Conservation (phyloP, 2,113 vertebrate species). For the Epinephelus cyanopodus region DNA sequence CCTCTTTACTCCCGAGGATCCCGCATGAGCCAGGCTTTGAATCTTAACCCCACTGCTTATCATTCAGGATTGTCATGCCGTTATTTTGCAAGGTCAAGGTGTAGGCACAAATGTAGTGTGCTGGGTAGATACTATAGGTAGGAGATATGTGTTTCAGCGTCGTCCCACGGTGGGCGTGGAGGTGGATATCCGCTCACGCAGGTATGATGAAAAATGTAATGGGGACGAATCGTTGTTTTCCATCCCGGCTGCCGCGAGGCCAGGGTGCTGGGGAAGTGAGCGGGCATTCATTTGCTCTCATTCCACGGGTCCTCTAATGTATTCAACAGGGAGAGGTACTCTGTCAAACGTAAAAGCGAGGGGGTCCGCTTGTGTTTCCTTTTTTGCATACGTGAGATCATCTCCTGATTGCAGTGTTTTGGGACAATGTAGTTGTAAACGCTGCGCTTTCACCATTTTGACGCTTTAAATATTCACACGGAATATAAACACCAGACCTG, state of each 20-base stretch:
- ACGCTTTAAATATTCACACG: constrained; percentile 74
- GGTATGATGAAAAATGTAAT: constrained; percentile 76
- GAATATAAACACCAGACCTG: constrained; percentile 58
- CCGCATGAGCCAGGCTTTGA: constrained; percentile 14
- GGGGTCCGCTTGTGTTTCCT: constrained; percentile 51
- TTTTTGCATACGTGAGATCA: constrained; percentile 74
- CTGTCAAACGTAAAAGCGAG: constrained; percentile 72
- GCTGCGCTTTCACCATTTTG: constrained; percentile 52
- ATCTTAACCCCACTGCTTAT: constrained; percentile 43
- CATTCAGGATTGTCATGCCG: constrained; percentile 42
- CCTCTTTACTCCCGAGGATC: constrained; percentile 22
- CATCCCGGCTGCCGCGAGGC: constrained; percentile 45
- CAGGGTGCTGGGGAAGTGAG: constrained; percentile 60
- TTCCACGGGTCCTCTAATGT: constrained; percentile 71
- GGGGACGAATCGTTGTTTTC: constrained; percentile 67
- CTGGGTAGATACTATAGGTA: constrained; percentile 34
- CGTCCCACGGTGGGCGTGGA: constrained; percentile 37
- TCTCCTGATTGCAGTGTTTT: constrained; percentile 76
- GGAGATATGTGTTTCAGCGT: constrained; percentile 12
- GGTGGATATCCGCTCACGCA: constrained; percentile 52
- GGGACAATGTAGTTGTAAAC: constrained; percentile 71
- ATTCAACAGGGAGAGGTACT: constrained; percentile 77
- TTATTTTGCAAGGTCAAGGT: constrained; percentile 27
- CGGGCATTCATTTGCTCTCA: constrained; percentile 76
- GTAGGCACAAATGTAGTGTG: constrained; percentile 36